Evolutionary conservation across 2,888 invertebrate genomes (phyloP).

Genomic region (Piscicola geometra): DNA sequence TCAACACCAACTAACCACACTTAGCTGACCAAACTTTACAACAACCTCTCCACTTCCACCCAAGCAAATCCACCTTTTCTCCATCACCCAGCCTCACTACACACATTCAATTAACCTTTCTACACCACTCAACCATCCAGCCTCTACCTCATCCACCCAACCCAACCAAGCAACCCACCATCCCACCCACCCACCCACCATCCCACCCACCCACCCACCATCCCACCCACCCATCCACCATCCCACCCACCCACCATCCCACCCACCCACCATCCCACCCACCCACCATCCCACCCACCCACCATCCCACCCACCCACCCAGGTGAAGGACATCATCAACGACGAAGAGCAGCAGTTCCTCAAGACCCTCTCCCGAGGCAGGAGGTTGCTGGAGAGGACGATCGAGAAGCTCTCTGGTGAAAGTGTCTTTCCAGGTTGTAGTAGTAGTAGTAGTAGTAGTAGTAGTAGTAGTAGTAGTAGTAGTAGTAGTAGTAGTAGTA

Average conservation of each 20-base stretch:
- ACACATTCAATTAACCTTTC: no score
- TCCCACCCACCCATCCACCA: not conserved
- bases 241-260: not conserved
- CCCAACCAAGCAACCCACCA: no score
- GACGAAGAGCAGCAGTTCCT: conserved; percentile 96
- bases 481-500: conserved; percentile 9
- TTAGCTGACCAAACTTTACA: no score
- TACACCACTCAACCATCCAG: no score
- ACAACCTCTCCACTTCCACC: no score
- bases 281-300: not conserved
- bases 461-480: conserved; percentile 9
- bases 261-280: not conserved
- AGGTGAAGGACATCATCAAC: conserved; percentile 81
- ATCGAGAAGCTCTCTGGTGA: conserved; percentile 71
- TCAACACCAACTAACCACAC: no score
- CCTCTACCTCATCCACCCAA: no score
- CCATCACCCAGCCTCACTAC: no score
- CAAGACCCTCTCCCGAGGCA: conserved; percentile 85
- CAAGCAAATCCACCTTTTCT: no score
- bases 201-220: not conserved
- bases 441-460: conserved; percentile 9
- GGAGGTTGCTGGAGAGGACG: conserved; percentile 82
- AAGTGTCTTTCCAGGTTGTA: conserved; percentile 70
- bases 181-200: no score
- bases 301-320: not conserved